Evolutionary conservation across 2,113 vertebrate species (phyloP).

Genomic region (Prochilodus magdalenae): DNA sequence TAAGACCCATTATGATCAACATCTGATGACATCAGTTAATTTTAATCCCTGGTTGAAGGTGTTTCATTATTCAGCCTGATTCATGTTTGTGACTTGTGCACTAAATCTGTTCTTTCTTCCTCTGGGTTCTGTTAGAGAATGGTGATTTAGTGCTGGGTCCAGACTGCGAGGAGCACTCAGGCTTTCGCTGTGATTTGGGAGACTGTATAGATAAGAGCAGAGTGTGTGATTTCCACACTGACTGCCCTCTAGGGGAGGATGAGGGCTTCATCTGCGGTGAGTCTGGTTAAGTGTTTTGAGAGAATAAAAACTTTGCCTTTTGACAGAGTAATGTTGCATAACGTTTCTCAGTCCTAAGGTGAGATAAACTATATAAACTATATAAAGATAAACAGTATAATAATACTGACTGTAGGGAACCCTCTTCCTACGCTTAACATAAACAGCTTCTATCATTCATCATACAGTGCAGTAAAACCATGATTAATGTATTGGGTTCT

Average conservation of each 20-base stretch:
- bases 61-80: neutral
- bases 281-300: constrained; percentile 44
- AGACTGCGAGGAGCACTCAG: constrained; percentile 63
- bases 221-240: constrained; percentile 83
- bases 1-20: neutral
- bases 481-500: too few relatives aligned
- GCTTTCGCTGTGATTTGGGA: constrained; percentile 75
- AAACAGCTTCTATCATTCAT: too few relatives aligned
- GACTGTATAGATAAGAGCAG: constrained; percentile 78
- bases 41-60: neutral
- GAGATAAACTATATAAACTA: too few relatives aligned
- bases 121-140: constrained; percentile 61
- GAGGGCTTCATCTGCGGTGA: constrained; percentile 83
- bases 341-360: neutral
- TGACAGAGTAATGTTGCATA: neutral
- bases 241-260: constrained; percentile 80
- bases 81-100: neutral
- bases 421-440: neutral
- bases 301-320: constrained; percentile 33
- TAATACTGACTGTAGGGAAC: neutral
- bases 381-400: too few relatives aligned
- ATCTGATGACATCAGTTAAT: neutral
- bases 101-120: constrained; percentile 15
- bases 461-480: too few relatives aligned
- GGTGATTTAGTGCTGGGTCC: constrained; percentile 12